phyloP scores from a whole-genome alignment of 1,140 invertebrate genomes.

The Tetraneura akinire region DNA sequence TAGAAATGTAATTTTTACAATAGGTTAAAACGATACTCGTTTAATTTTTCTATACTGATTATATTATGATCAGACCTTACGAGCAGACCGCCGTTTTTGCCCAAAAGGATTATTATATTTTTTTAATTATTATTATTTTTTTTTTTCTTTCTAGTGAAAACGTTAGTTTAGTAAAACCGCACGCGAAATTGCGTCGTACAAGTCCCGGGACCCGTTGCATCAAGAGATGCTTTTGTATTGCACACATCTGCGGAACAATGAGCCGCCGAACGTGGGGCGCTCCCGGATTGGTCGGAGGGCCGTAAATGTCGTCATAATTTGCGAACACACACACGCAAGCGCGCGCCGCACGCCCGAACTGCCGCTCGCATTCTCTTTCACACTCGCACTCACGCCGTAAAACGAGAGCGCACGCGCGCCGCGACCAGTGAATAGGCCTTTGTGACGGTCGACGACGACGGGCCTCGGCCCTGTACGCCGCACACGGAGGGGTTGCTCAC shows the following conservation, averaged over 20 bases:
- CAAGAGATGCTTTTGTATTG: slow-evolving; percentile 7
- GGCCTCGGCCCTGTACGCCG: neutral
- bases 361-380: no score
- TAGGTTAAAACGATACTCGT: no score
- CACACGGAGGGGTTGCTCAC: neutral
- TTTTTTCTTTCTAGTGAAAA: neutral
- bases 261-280: slow-evolving; percentile 29
- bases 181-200: neutral
- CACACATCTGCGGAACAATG: slow-evolving; percentile 45
- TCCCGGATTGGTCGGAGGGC: slow-evolving; percentile 35
- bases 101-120: no score
- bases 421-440: slow-evolving; percentile 14
- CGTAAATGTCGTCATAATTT: slow-evolving; percentile 50
- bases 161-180: neutral
- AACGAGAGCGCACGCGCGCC: no score
- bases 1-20: no score
- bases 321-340: neutral
- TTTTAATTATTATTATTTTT: neutral
- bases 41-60: no score
- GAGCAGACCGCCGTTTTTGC: no score
- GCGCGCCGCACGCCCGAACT: neutral
- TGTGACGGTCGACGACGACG: neutral
- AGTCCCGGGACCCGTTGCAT: neutral
- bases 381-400: no score
- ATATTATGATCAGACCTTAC: no score